Evolutionary conservation across 2,113 vertebrate genomes (phyloP).

Genomic region (Platichthys flesus): DNA sequence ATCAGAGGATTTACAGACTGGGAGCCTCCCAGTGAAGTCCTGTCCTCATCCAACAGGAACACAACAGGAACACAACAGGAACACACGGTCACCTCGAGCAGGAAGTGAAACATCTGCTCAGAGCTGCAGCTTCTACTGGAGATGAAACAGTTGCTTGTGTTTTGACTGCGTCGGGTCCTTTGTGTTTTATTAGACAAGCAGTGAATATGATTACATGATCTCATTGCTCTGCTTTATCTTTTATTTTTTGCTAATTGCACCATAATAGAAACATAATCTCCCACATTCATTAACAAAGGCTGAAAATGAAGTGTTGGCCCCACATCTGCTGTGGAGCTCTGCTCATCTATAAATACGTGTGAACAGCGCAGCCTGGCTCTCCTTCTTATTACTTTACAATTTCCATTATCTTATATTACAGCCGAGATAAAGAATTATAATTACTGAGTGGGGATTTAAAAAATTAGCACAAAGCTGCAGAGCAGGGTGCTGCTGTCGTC

Average conservation of each 20-base stretch:
- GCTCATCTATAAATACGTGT: conserved; percentile 43
- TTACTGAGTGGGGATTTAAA: conserved; percentile 48
- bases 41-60: too few relatives aligned
- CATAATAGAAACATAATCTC: conserved; percentile 52
- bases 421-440: conserved; percentile 34
- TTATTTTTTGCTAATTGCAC: conserved; percentile 58
- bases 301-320: conserved; percentile 66
- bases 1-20: too few relatives aligned
- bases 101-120: too few relatives aligned
- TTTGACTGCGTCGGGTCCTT: conserved; percentile 21
- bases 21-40: too few relatives aligned
- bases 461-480: conserved; percentile 38
- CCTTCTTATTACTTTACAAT: conserved; percentile 31
- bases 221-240: conserved; percentile 43
- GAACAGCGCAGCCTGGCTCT: conserved; percentile 11
- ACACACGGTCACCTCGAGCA: too few relatives aligned
- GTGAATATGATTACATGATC: neutral
- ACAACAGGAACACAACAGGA: too few relatives aligned
- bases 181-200: conserved; percentile 35
- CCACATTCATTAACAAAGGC: conserved; percentile 56
- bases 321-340: conserved; percentile 52
- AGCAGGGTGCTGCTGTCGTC: conserved; percentile 37
- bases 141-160: conserved; percentile 1
- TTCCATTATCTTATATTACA: conserved; percentile 42
- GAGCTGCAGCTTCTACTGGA: too few relatives aligned